Percentiles rank a stretch among this genome's conserved stretches.
phyloP scores from a whole-genome alignment of 1,140 invertebrate species.

The Drosophila nebulosa region DNA sequence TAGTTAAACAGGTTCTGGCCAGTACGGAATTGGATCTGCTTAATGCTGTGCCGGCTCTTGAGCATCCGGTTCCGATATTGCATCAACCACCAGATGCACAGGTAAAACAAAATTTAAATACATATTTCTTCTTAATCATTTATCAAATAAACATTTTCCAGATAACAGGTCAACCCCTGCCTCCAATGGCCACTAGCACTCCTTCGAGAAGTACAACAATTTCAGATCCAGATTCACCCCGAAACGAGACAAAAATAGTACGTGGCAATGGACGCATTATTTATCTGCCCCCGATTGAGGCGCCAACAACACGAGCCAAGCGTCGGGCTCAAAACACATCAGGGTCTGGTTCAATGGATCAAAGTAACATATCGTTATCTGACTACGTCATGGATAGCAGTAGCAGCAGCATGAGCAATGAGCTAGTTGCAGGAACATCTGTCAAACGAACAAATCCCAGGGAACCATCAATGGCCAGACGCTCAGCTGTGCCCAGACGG shows the following conservation, averaged over 20 bases:
- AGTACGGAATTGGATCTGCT: constrained; percentile 51
- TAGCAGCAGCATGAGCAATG: constrained; percentile 36
- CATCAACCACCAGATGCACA: neutral
- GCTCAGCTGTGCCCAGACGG: constrained; percentile 33
- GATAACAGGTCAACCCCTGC: neutral
- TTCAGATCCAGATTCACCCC: neutral
- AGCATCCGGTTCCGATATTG: neutral
- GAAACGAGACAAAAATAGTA: constrained; percentile 84
- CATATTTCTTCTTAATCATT: neutral
- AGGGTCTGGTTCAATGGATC: constrained; percentile 15
- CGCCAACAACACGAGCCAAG: constrained; percentile 85
- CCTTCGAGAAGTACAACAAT: constrained; percentile 27
- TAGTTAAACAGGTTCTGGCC: constrained; percentile 84
- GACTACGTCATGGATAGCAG: constrained; percentile 45
- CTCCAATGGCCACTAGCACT: constrained; percentile 56
- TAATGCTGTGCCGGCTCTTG: constrained; percentile 12
- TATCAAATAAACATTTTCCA: neutral
- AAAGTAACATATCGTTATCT: constrained; percentile 23
- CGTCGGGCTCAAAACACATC: constrained; percentile 65
- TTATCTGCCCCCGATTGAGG: constrained; percentile 89
- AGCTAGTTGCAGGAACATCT: neutral
- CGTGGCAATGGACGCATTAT: constrained; percentile 87
- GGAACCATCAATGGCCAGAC: constrained; percentile 36
- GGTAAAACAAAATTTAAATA: constrained; percentile 6
- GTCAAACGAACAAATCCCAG: constrained; percentile 24